Conservation (phyloP, 2,888 invertebrate species). For the Lutraria lutraria region DNA sequence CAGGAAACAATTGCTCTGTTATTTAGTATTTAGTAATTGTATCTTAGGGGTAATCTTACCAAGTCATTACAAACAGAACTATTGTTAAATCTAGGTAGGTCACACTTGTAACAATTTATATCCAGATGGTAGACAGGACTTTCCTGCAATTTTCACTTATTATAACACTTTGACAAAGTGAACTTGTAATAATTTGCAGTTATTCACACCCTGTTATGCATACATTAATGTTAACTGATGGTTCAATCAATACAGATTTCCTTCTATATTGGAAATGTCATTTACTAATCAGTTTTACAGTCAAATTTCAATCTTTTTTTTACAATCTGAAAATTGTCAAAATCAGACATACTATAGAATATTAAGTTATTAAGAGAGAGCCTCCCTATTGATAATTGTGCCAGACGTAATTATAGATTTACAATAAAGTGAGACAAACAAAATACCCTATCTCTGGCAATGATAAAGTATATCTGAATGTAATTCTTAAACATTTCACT, state of each 20-base stretch:
- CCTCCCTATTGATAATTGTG: constrained; percentile 1
- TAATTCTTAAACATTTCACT: background rate
- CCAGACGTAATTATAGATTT: constrained; percentile 18
- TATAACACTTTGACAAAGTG: constrained; percentile 28
- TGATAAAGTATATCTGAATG: background rate
- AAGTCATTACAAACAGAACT: constrained; percentile 1
- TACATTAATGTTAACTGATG: background rate
- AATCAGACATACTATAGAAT: constrained; percentile 5
- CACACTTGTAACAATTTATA: constrained; percentile 32
- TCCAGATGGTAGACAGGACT: constrained; percentile 39
- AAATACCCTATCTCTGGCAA: background rate
- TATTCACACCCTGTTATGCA: constrained; percentile 26
- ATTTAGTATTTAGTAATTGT: background rate
- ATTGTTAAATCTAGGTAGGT: constrained; percentile 25
- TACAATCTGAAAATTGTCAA: background rate
- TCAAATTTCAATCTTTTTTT: background rate
- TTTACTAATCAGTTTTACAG: background rate
- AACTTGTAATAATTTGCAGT: constrained; percentile 41
- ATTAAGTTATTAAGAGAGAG: background rate
- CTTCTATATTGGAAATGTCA: constrained; percentile 2
- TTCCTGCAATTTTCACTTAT: constrained; percentile 45
- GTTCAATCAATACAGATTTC: background rate
- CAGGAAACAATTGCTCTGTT: background rate
- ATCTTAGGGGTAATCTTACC: background rate
- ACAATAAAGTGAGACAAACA: constrained; percentile 7